Evolutionary conservation across 2,113 vertebrate species (phyloP), one percentile per base, ranked within the genome.

Genomic region (Zosterops borbonicus): DNA sequence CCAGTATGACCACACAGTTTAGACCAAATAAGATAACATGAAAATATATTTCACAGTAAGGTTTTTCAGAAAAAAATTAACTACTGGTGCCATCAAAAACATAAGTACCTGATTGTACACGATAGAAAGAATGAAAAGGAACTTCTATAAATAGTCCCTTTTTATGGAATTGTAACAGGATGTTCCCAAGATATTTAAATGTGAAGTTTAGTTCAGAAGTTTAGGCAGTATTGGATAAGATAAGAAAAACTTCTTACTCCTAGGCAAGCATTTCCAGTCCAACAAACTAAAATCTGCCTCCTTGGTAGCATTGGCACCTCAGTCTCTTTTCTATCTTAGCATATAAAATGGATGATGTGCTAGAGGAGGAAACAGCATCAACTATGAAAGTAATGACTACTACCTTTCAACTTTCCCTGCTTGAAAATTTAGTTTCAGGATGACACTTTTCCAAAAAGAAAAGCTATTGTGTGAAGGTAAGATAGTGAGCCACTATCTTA

Each of bases 81-180:
- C 31, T 25, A 73, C 14, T 37, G 4, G 5, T 14, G 3, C 13
- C 49, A 74, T 11, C 14, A 86, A 79, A 85, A 92, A 56, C 68
- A n/a, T 4, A n/a, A 73, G 16, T 39, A 92, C 21, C 33, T 76
- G 35, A 67, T 18, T 68, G 21, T 12, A 86, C 0, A 0, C 0
- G 0, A 77, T 0, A 65, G 39, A 65, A 67, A 82, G 33, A 87
- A 68, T 20, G 4, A 64, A 83, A 93, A 89, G 19, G 24, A 91
- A 85, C 27, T 81, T 70, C 73, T 71, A 62, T 29, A 77, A 90
- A 67, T 50, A 94, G 56, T 15, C 5, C 29, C 25, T 35, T 81
- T 58, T 39, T 31, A 89, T 25, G 13, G 41, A 92, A 64, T 6
- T 56, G 10, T 71, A 81, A 67, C 28, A 70, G 55, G 64, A 67